Conservation (phyloP, 1,140 invertebrate genomes). For the Seison nebaliae region DNA sequence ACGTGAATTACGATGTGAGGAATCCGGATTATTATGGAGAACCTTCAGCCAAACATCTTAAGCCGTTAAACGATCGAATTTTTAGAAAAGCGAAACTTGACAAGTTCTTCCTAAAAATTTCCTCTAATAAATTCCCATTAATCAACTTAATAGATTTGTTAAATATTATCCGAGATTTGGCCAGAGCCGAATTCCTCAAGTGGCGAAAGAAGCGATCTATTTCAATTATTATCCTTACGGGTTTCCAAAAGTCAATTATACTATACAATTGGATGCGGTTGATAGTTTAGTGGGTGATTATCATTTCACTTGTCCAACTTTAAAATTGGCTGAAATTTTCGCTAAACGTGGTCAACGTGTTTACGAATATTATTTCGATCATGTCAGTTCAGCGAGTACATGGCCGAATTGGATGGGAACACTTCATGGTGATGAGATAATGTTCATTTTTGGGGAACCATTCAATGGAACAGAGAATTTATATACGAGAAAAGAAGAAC, state of each 20-base stretch:
- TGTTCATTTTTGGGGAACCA: constrained; percentile 64
- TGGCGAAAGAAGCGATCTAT: too few species aligned
- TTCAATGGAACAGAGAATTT: constrained; percentile 39
- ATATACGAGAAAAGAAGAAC: constrained; percentile 44
- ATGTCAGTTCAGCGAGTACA: constrained; percentile 26
- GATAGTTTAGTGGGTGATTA: constrained; percentile 43
- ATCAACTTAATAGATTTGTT: too few species aligned
- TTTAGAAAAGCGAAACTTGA: too few species aligned
- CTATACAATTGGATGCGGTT: neutral
- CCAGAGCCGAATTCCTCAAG: too few species aligned
- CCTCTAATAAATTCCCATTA: too few species aligned
- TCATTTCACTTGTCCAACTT: constrained; percentile 76
- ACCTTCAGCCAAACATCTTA: too few species aligned
- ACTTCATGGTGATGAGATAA: constrained; percentile 40
- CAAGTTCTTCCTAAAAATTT: too few species aligned
- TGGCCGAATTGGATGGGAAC: constrained; percentile 11
- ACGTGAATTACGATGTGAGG: too few species aligned
- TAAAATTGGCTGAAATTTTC: constrained; percentile 63
- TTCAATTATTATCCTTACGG: neutral
- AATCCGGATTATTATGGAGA: too few species aligned
- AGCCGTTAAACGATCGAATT: too few species aligned
- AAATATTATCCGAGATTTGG: too few species aligned
- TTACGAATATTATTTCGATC: constrained; percentile 78
- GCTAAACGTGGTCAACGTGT: constrained; percentile 45
- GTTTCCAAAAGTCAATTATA: neutral